Evolutionary conservation across 2,797 vertebrate genomes (phyloP), one percentile per base, ranked within the genome.

Genomic region (Pipistrellus nathusii): DNA sequence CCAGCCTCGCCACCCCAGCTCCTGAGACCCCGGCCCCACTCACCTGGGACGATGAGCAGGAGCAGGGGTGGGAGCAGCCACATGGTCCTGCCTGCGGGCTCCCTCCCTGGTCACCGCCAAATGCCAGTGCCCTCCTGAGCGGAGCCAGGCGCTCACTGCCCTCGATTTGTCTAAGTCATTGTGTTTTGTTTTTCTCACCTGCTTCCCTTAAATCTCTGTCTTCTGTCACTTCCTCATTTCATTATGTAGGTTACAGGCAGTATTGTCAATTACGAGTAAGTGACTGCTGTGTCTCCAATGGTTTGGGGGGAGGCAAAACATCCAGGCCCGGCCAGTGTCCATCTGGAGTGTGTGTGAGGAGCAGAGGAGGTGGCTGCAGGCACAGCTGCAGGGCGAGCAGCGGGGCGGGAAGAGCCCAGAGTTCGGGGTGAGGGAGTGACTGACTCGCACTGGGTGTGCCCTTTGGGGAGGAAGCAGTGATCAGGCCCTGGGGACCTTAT

Each of bases 381-480:
- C 20, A 21, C 6, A 15, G 48, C 3, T 6, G 53, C 15, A 18
- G 30, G 9, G 1, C 0, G n/a, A 12, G 21, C 2, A 1, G 38
- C 0, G 4, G 51, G 38, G 4, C 0, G 10, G 1, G 15, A 15
- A 6, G 20, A 0, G 27, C 35, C 57, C 25, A 4, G 78, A 32
- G 64, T 8, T 0, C 0, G 1, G 62, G 9, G 9, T 6, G 4
- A 12, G n/a, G 1, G 8, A 35, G n/a, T 0, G 30, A 48, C 2
- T 20, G 30, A 44, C 17, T 3, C 1, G 3, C 0, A 1, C 11
- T 13, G 13, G 55, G 3, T 62, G 18, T 38, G 25, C 38, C 6
- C 1, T 20, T 9, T 13, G 23, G 32, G 44, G 30, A 17, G 32
- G 13, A 64, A 0, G 1, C 35, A 8, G 38, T 0, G 0, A 6